Base-by-base conservation (phyloP, 2,113 vertebrate species). In the Carassius carassius region DNA sequence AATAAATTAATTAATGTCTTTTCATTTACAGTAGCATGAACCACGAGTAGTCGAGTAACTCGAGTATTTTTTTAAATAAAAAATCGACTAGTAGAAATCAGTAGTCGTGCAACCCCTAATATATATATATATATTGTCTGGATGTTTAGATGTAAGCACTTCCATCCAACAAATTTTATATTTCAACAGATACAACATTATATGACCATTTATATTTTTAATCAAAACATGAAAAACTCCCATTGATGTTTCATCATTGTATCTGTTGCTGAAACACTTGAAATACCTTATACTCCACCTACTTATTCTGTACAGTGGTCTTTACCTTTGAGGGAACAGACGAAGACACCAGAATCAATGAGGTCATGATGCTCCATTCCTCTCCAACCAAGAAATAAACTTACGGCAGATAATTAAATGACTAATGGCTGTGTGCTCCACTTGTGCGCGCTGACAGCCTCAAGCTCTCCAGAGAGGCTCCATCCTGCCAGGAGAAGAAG, bases 371-470 rank as follows among this genome's bases (percentile, higher is more conserved):
- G 81, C 14, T 19, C 74, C 72, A 80, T 84, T 74, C 58, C 49
- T 85, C 63, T 81, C 44, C 37, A 17, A 63, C 80, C 84, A 85
- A 74, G 84, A 83, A 87, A 86, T 78, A 81, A 89, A 84, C 44
- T 65, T 54, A 63, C 49, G 37, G 19, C 79, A 75, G 74, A 81
- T 87, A 87, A 89, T 86, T 86, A 83, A 87, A 77, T 87, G 84
- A 88, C 69, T 86, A 85, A 84, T 79, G 84, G 70, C 74, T 69
- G 63, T 76, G 14, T 83, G 86, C 77, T 80, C 78, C 81, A 83
- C 84, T 69, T 86, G 81, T 51, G 74, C 58, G 51, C 58, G 60
- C 70, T 87, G 88, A 87, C 88, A 90, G 79, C 84, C 83, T 82
- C 47, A 67, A 84, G 82, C 72, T 72, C 84, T 74, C 80, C 58